Evolutionary conservation across 2,113 vertebrate species (phyloP), one percentile per base, ranked within the genome.

Genomic region (Tinamus guttatus): DNA sequence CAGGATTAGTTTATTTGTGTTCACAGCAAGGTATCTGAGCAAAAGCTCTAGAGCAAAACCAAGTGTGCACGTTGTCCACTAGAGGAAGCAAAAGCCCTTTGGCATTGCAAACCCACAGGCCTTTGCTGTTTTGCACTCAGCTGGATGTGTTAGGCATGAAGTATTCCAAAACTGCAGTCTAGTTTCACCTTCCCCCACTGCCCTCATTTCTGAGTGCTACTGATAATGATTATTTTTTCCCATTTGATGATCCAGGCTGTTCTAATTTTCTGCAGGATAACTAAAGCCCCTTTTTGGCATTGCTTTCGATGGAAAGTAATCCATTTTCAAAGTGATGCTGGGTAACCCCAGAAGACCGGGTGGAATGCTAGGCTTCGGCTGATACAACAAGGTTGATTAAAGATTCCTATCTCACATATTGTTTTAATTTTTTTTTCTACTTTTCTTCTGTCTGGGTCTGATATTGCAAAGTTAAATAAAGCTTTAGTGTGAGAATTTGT

Each of bases 321-420:
- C 81, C 94, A 38, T 97, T 97, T 98, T 95, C 94, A 97, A 95
- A 96, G 92, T 91, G 68, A 27, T 90, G 51, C 94, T 96, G 80
- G 59, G 81, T 96, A 96, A 96, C 92, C 85, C 97, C 92, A 64
- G 93, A 96, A 87, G 78, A 93, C 73, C 17, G 73, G 83, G 47
- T 76, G 92, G 84, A 96, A 96, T 95, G 80, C 68, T 89, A n/a
- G 74, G 54, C 68, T 70, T 51, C 45, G 91, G 52, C 71, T 93
- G 96, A 92, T 85, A 94, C 73, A 59, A 85, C 5, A 0, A 95
- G 64, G 70, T 89, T 69, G 87, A 88, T 95, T 96, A 94, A 93
- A 97, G 97, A 96, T 97, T 96, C 65, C 59, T 96, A 95, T 97
- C 95, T 95, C 91, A 73, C 94, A 95, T 93, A 83, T 95, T 97